Evolutionary conservation across 1,140 invertebrate genomes (phyloP), one percentile per base, ranked within the genome.

Genomic region (Zaprionus nigranus): DNA sequence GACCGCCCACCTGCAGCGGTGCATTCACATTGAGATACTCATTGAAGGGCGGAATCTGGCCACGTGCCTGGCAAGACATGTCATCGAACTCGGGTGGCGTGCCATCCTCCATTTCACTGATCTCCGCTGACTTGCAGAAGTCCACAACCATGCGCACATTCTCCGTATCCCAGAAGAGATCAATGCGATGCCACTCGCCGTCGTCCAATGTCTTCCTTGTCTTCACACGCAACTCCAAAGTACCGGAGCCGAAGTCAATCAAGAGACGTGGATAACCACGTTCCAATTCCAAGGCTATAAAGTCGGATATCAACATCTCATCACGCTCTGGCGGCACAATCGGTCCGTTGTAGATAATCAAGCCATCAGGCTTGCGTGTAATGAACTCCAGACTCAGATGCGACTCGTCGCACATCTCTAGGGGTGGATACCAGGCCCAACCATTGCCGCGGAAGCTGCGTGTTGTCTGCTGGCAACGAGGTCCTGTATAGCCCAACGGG

Each of bases 21-120:
- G 97, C 96, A 93, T 99, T 99, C 0, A 99, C 98, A 93, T 99
- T 99, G 3, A 99, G 94, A 88, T 98, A 99, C 93, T 99, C 98
- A 92, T 98, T 99, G 93, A 99, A 99, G 2, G 98, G 97, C 13
- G 97, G 97, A 75, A 99, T 97, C 1, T 94, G 95, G 12, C 97
- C 97, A 65, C 95, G 95, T 1, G 97, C 97, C 93, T 99, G 97
- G 93, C 98, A 99, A 12, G 95, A 95, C 5, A 95, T 95, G 72
- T 97, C 96, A 87, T 98, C 97, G 90, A 98, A 98, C 81, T 97
- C 95, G 1, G 97, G 96, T 9, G 96, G 95, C 38, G 96, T 96
- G 26, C 97, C 97, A 92, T 99, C 98, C 93, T 98, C 97, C 82
- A 96, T 94, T 93, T 98, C 97, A 63, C 96, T 95, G 61, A 98